Evolutionary conservation across 30 jellyfish, hydroid and myxozoan species (phyloP).

Genomic region (Cassiopea xamachana): DNA sequence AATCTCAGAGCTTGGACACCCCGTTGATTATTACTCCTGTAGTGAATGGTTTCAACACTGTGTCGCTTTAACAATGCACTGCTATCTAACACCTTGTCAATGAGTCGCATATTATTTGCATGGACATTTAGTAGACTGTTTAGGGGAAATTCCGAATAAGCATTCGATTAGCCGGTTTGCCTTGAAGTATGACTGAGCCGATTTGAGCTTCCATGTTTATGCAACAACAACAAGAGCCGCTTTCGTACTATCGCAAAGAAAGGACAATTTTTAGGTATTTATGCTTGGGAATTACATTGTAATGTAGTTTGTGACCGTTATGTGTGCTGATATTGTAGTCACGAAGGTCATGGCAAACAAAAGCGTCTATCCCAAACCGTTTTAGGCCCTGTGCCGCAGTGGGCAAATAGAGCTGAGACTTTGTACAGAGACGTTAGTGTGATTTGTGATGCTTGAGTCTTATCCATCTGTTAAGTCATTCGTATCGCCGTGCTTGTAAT

Average conservation of each 20-base stretch:
- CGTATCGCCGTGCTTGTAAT: no score
- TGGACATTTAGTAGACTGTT: no score
- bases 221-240: slow-evolving; percentile 44
- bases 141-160: neutral
- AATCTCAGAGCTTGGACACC: no score
- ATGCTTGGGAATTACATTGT: slow-evolving; percentile 38
- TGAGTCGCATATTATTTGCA: no score
- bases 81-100: no score
- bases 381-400: slow-evolving; percentile 22
- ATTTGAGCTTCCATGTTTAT: slow-evolving; percentile 38
- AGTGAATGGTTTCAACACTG: no score
- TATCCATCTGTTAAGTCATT: no score
- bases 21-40: no score
- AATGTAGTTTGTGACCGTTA: slow-evolving; percentile 40
- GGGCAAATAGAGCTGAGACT: neutral
- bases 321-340: slow-evolving; percentile 34
- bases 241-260: slow-evolving; percentile 28
- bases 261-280: slow-evolving; percentile 29
- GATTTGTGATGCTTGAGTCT: neutral
- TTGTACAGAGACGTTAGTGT: neutral
- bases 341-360: slow-evolving; percentile 49
- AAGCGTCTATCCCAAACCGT: neutral
- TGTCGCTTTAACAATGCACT: no score
- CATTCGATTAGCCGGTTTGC: neutral
- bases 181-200: neutral